Percentiles rank a stretch among this genome's conserved stretches.
These are phyloP conservation scores for Steinernema feltiae DNA, from an alignment of 1,140 invertebrate genomes.

Conservation along the genomic window DNA sequence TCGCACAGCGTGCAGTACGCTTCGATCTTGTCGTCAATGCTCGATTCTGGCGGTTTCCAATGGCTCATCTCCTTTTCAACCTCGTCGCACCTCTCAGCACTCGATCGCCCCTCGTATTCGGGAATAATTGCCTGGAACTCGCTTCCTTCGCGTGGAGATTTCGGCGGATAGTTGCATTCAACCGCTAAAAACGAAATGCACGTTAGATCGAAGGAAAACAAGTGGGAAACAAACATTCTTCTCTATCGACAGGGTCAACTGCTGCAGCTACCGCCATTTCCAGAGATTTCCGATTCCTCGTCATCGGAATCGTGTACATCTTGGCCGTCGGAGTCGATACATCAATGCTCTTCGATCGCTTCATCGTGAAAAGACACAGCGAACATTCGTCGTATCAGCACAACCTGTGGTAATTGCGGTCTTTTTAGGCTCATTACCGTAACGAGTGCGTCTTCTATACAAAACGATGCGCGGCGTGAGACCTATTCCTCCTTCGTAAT, in stretches of 20 bases:
- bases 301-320: neutral
- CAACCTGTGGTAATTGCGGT: too few species aligned
- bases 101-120: neutral
- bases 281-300: too few species aligned
- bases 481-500: too few species aligned
- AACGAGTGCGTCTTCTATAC: too few species aligned
- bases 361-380: too few species aligned
- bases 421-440: too few species aligned
- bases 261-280: too few species aligned
- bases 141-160: neutral
- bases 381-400: too few species aligned
- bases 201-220: too few species aligned
- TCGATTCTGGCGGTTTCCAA: neutral
- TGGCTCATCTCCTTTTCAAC: neutral
- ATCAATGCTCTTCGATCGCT: neutral
- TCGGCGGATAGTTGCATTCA: neutral
- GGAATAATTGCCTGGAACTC: neutral
- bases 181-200: too few species aligned
- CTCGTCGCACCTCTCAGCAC: neutral
- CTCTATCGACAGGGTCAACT: neutral
- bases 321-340: neutral
- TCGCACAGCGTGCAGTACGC: neutral
- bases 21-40: neutral
- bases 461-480: too few species aligned
- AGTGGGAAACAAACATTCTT: too few species aligned